A percentile compares a stretch with the other conserved stretches of the same genome.
Conservation (phyloP, 2,888 invertebrate species). For the Charanyca ferruginea region DNA sequence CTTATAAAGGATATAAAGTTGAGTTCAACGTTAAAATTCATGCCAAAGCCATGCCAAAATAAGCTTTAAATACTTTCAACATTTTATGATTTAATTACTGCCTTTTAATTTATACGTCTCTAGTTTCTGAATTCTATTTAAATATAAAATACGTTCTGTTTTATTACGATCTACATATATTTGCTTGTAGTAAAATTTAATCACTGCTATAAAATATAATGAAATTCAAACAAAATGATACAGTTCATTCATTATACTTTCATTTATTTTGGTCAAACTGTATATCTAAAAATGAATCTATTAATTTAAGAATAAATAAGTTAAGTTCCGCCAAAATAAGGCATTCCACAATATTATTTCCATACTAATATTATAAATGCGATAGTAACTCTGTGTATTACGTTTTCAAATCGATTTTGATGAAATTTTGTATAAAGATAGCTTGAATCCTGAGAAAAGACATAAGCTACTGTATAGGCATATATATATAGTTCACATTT, state of each 20-base stretch:
- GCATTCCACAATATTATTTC: too few relatives aligned
- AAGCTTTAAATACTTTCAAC: conserved; percentile 15
- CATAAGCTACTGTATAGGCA: too few relatives aligned
- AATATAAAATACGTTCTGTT: conserved; percentile 26
- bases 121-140: conserved; percentile 2
- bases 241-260: conserved; percentile 22
- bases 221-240: conserved; percentile 18
- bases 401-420: too few relatives aligned
- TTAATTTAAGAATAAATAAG: not conserved
- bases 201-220: conserved; percentile 41
- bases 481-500: too few relatives aligned
- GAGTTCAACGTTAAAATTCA: conserved; percentile 17
- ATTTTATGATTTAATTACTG: conserved; percentile 49
- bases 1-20: conserved; percentile 5
- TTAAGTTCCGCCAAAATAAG: too few relatives aligned
- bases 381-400: too few relatives aligned
- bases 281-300: not conserved
- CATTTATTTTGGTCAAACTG: conserved; percentile 13
- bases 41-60: conserved; percentile 15
- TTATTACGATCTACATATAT: conserved; percentile 43
- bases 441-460: too few relatives aligned
- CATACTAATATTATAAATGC: too few relatives aligned
- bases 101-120: conserved; percentile 19
- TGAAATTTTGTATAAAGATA: too few relatives aligned
- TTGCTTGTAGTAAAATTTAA: conserved; percentile 50